Base-by-base conservation (phyloP, 2,797 vertebrate genomes). In the Amphiprion clarkii region DNA sequence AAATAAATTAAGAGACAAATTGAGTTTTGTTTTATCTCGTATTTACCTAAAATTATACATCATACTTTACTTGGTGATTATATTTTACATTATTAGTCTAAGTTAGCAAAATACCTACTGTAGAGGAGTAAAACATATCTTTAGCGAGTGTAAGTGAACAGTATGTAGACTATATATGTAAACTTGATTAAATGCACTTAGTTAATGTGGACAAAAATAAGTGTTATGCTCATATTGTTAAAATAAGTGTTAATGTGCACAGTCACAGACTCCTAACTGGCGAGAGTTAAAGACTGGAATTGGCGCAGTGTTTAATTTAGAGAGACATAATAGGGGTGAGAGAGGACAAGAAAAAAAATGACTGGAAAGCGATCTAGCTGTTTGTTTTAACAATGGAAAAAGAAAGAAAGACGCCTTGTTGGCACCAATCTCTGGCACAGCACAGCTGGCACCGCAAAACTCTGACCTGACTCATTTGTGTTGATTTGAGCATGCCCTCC, bases 371-470 rank as follows among this genome's bases (percentile, higher is more conserved):
- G n/a, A 84, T 71, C 51, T 2, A 7, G 29, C 27, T 62, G 78
- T 84, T 79, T 83, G 65, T 72, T 82, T 83, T 76, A 77, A 86
- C 67, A 75, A 81, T 72, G 63, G 56, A 53, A 74, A 83, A 79
- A 64, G 42, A 77, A 70, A 78, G 65, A 70, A 59, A 44, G 59
- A 78, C 55, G 48, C 63, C 33, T 52, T 72, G 61, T 29, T 86
- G 82, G 82, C 72, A 71, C 46, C 42, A 67, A 36, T 65, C 31
- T 53, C 61, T 75, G 81, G 74, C 69, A 73, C 61, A 63, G 36
- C 56, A n/a, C 52, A 54, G 48, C 51, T 23, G 62, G 31, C 42
- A 14, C 49, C 0, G 2, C 49, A 4, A 67, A 1, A 12, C 71
- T 67, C 71, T 78, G 40, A 78, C 80, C 78, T 27, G 33, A 87